Base-by-base conservation (phyloP, 1,140 invertebrate species). In the Drosophila watanabei region DNA sequence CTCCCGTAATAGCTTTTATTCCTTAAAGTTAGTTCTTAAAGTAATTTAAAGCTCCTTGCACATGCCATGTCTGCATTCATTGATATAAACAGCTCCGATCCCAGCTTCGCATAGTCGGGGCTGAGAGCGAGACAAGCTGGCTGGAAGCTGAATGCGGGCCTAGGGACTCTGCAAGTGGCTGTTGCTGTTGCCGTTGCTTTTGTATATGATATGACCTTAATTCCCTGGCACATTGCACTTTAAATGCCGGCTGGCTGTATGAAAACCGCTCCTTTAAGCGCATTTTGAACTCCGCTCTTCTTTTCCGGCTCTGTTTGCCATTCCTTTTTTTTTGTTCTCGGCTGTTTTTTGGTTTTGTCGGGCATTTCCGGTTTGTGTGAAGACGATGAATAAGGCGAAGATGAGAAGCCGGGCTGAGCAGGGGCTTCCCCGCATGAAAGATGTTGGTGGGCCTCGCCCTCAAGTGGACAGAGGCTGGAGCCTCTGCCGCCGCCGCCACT, bases 171-270 rank as follows among this genome's bases (percentile, higher is more conserved):
- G 39, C 16, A 18, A 28, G 58, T 56, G 18, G 24, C 14, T 18
- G 18, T 14, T 54, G 35, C 49, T 54, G 61, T 54, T 62, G 30
- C 33, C 20, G 14, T 28, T 39, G 65, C 63, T 79, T 80, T 81
- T 89, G 70, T 89, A 56, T 72, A 66, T 66, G 66, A 90, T 79
- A 89, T 88, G 85, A 88, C 85, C 85, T 90, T 88, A 88, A 90
- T 88, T 88, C 86, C 75, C 59, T 81, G 80, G 85, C 81, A 88
- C 76, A 84, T 84, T 78, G 69, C 85, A 84, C 85, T 84, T 89
- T 89, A 89, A 84, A 88, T 54, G 75, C 64, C 66, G 66, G 72
- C 60, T 33, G 52, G 39, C 57, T 62, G 56, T 43, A 24, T 57
- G 37, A 32, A 45, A 73, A 72, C 78, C 51, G 62, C 75, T 75